These are phyloP conservation scores for Caenorhabditis panamensis DNA, from an alignment of 2,888 invertebrate genomes.

Conservation along the genomic window DNA sequence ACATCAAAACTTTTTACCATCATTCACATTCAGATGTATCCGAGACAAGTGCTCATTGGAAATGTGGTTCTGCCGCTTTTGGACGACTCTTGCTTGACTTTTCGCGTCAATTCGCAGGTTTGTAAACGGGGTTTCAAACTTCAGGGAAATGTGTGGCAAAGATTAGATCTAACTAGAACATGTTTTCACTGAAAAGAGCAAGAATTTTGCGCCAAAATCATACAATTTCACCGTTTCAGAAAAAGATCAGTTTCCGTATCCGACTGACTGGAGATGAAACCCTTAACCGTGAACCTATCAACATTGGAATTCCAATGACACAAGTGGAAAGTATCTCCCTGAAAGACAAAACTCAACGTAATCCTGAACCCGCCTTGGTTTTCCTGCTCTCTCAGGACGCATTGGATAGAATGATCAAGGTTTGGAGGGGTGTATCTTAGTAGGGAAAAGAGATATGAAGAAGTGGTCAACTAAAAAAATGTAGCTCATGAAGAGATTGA, in stretches of 20 bases:
- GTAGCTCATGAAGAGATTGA: neutral
- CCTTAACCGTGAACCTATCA: neutral
- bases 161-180: no score
- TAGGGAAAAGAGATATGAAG: no score
- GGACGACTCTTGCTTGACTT: constrained; percentile 27
- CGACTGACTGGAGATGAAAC: constrained; percentile 2
- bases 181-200: no score
- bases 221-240: constrained; percentile 22
- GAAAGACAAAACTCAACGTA: constrained; percentile 13
- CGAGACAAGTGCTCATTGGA: constrained; percentile 38
- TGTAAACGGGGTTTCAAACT: neutral
- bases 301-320: constrained; percentile 34
- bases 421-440: neutral
- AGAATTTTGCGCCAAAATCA: no score
- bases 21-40: constrained; percentile 29
- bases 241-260: constrained; percentile 44
- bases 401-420: constrained; percentile 8
- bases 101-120: constrained; percentile 28
- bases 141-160: neutral
- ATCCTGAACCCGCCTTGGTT: constrained; percentile 21
- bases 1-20: neutral
- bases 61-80: constrained; percentile 19
- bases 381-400: constrained; percentile 22
- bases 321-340: constrained; percentile 43
- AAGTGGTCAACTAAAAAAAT: neutral